Evolutionary conservation across 2,888 invertebrate species (phyloP).

Genomic region (Lasioglossum morio): DNA sequence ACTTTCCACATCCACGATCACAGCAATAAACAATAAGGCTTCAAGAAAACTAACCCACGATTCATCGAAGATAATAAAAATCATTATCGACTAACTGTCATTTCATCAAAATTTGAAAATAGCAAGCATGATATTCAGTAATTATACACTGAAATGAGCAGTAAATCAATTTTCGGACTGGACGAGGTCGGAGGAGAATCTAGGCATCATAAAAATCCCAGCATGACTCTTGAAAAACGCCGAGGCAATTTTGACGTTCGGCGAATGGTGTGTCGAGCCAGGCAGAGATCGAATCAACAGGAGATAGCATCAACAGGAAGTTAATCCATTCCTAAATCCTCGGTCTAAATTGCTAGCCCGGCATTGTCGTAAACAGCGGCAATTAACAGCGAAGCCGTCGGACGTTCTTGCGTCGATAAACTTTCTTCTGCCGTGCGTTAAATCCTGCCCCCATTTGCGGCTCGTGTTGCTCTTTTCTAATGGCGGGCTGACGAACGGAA

Average conservation of each 20-base stretch:
- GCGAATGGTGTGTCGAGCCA: not conserved
- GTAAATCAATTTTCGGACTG: not conserved
- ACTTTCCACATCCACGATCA: not conserved
- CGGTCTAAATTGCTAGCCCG: not conserved
- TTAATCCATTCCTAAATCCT: conserved; percentile 18
- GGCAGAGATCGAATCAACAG: not conserved
- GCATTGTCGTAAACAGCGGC: conserved; percentile 30
- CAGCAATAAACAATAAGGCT: not conserved
- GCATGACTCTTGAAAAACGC: not conserved
- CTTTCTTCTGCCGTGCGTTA: conserved; percentile 16
- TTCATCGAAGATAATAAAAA: not conserved
- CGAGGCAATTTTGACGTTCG: not conserved
- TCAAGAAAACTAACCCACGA: not conserved
- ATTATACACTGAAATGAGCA: not conserved
- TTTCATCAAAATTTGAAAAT: not conserved
- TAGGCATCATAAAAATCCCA: not conserved
- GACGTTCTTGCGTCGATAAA: conserved; percentile 28
- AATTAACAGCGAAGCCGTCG: conserved; percentile 24
- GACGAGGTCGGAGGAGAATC: not conserved
- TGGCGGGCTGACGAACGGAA: conserved; percentile 51
- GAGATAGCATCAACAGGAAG: conserved; percentile 17
- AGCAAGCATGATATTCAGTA: not conserved
- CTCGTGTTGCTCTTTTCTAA: conserved; percentile 45
- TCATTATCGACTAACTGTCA: not conserved
- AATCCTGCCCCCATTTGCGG: conserved; percentile 14